Percentiles rank a stretch among this genome's conserved stretches.
Evolutionary conservation across 2,888 invertebrate genomes (phyloP).

Genomic region (Caenorhabditis zanzibari): DNA sequence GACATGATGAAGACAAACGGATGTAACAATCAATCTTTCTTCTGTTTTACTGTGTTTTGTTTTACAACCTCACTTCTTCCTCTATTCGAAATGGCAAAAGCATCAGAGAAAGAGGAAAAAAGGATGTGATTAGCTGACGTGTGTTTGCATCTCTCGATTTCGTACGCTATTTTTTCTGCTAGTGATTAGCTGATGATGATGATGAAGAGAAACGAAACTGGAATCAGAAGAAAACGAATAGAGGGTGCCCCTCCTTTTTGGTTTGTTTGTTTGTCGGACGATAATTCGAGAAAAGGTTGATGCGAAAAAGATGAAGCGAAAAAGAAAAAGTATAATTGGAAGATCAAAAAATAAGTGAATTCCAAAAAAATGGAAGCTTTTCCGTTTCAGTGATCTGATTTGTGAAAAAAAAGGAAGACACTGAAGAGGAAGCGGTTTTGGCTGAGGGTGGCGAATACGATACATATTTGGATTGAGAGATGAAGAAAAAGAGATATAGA

Average conservation of each 20-base stretch:
- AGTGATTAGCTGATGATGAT: conserved; percentile 63
- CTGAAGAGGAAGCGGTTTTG: conserved; percentile 38
- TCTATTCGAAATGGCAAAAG: conserved; percentile 56
- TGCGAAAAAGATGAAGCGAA: background rate
- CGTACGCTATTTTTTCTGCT: conserved; percentile 12
- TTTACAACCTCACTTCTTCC: conserved; percentile 45
- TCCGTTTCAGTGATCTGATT: conserved; percentile 56
- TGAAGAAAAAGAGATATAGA: conserved; percentile 24
- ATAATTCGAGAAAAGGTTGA: conserved; percentile 42
- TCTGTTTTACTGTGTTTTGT: conserved; percentile 61
- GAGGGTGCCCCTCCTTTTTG: conserved; percentile 57
- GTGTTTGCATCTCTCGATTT: conserved; percentile 25
- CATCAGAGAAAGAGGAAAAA: conserved; percentile 34
- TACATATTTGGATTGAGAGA: conserved; percentile 22
- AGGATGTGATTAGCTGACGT: conserved; percentile 62
- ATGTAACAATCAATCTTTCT: conserved; percentile 65
- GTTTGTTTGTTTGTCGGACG: conserved; percentile 58
- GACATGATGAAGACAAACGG: conserved; percentile 46
- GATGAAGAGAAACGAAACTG: conserved; percentile 58
- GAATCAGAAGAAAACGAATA: conserved; percentile 35
- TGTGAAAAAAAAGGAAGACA: conserved; percentile 7
- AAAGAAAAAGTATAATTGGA: conserved; percentile 7
- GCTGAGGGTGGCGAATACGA: conserved; percentile 26
- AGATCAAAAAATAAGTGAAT: background rate
- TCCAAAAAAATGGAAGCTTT: conserved; percentile 7